Conservation (phyloP, 1,140 invertebrate species). For the Pseudomyrmex concolor region DNA sequence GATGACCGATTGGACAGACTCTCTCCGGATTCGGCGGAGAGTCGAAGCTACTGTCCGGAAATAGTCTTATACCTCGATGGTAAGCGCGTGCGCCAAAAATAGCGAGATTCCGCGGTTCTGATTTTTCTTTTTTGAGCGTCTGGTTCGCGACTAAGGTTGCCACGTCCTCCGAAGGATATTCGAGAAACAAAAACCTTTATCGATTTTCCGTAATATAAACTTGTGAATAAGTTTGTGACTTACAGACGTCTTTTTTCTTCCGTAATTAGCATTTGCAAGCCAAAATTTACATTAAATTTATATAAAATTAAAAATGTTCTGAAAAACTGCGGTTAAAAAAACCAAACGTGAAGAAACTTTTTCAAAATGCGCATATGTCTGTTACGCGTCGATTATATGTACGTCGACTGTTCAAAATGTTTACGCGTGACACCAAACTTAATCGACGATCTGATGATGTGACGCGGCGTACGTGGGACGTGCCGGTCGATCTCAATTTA, state of each 20-base stretch:
- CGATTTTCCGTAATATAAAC: neutral
- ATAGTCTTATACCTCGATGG: conserved; percentile 72
- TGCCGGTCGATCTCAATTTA: conserved; percentile 62
- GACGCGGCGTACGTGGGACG: neutral
- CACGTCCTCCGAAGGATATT: conserved; percentile 53
- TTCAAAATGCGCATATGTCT: conserved; percentile 41
- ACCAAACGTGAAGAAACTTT: neutral
- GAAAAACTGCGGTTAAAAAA: too few relatives aligned
- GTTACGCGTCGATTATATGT: conserved; percentile 11
- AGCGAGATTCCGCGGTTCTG: conserved; percentile 60
- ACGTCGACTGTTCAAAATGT: conserved; percentile 34
- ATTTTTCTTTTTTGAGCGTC: conserved; percentile 69
- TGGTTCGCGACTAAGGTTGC: conserved; percentile 56
- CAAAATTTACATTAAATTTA: neutral
- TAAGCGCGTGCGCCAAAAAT: conserved; percentile 64
- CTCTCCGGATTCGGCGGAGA: conserved; percentile 62
- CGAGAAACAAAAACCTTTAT: neutral
- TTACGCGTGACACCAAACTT: conserved; percentile 32
- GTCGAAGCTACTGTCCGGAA: conserved; percentile 67
- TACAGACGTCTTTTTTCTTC: too few relatives aligned
- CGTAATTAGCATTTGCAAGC: too few relatives aligned
- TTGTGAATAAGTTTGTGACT: neutral
- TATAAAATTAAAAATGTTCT: too few relatives aligned
- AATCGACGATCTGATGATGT: conserved; percentile 43
- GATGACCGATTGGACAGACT: conserved; percentile 69